phyloP scores from a whole-genome alignment of 1,140 invertebrate genomes.

The Mactra quadrangularis region DNA sequence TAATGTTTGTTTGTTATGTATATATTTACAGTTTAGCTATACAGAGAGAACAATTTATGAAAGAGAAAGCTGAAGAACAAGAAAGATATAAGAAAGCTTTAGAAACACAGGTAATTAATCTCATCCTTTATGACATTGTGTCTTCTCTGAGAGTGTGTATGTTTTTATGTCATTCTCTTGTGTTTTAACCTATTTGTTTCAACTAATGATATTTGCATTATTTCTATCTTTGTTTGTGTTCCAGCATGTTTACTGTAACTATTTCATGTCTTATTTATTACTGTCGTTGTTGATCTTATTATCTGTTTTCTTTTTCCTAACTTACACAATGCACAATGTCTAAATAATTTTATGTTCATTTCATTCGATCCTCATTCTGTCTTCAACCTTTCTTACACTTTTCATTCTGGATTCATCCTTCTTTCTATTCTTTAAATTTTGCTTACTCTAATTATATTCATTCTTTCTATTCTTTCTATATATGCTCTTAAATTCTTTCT shows the following conservation, averaged over 20 bases:
- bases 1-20: not conserved
- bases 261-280: not conserved
- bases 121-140: not conserved
- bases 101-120: conserved; percentile 77
- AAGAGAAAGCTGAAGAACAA: conserved; percentile 75
- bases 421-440: too few relatives aligned
- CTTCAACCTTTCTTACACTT: too few relatives aligned
- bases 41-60: conserved; percentile 81
- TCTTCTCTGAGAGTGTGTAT: not conserved
- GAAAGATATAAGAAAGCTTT: conserved; percentile 81
- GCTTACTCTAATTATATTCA: too few relatives aligned
- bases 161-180: not conserved
- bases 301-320: not conserved
- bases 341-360: too few relatives aligned
- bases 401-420: too few relatives aligned
- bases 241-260: not conserved
- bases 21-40: conserved; percentile 80
- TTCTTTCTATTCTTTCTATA: not conserved
- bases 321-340: not conserved
- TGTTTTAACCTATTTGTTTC: conserved; percentile 26
- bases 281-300: not conserved
- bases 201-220: too few relatives aligned
- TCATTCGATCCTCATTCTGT: too few relatives aligned
- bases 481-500: not conserved
- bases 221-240: not conserved